Evolutionary conservation across 1,140 invertebrate species (phyloP).

Genomic region (Chrysopa pallens): DNA sequence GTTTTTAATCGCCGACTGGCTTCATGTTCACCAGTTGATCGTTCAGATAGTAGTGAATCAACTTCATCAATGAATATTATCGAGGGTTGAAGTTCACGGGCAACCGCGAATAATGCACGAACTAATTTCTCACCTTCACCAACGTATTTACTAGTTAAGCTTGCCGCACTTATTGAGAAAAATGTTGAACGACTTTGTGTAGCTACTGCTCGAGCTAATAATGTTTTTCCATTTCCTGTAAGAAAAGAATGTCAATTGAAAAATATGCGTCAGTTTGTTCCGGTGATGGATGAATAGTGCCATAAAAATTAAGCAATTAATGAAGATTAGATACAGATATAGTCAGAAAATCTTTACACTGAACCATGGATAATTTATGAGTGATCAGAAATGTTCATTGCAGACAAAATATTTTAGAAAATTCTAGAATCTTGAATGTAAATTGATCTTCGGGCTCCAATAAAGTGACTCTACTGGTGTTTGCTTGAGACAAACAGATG

Average conservation of each 20-base stretch:
- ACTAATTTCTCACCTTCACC: constrained; percentile 98
- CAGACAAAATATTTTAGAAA: too few species aligned
- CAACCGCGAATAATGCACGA: constrained; percentile 83
- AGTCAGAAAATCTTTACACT: too few species aligned
- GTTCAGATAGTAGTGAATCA: constrained; percentile 81
- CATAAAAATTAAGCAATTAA: too few species aligned
- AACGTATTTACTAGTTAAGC: constrained; percentile 95
- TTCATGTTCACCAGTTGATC: constrained; percentile 86
- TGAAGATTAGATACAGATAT: too few species aligned
- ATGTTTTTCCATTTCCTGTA: constrained; percentile 55
- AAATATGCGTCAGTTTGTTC: too few species aligned
- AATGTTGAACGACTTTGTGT: constrained; percentile 87
- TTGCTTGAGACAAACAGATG: too few species aligned
- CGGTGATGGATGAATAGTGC: too few species aligned
- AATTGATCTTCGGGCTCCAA: too few species aligned
- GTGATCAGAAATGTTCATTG: too few species aligned
- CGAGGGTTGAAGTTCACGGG: constrained; percentile 79
- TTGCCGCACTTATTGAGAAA: constrained; percentile 93
- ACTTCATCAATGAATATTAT: constrained; percentile 96
- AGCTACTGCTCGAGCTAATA: constrained; percentile 79
- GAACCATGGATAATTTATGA: too few species aligned
- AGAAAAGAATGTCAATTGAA: background rate
- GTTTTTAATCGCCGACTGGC: constrained; percentile 93
- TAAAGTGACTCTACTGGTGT: too few species aligned
- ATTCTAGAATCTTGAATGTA: too few species aligned